Base-by-base conservation (phyloP, 2,797 vertebrate species). In the Neosilurus hyrtlii region DNA sequence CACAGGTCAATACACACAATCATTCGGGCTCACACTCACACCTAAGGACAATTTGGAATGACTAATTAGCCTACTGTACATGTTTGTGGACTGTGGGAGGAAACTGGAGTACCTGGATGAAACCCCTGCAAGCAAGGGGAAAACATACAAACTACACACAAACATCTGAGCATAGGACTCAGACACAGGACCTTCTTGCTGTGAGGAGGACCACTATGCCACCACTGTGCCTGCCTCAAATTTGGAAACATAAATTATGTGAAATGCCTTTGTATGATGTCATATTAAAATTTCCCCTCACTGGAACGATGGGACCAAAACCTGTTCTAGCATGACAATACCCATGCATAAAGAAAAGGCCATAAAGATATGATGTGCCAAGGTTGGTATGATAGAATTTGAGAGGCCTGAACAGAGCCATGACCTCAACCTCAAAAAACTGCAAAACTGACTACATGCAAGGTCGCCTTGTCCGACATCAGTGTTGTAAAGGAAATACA, bases 341-440 rank as follows among this genome's bases (percentile, higher is more conserved):
- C 15, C n/a, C 30, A 9, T 10, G 11, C 26, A n/a, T 6, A n/a
- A 22, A n/a, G 5, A 0, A 0, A n/a, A 9, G 2, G 14, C 12
- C 20, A 62, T 16, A n/a, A 37, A 76, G 12, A 62, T 6, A 76
- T 43, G 35, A 30, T 37, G 2, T 76, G 30, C 20, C 56, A 61
- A n/a, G 26, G 20, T 61, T n/a, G 3, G 14, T 24, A 0, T 59
- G 22, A 35, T 62, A 61, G 7, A 49, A 62, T 15, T 16, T 77
- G 22, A 49, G 6, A 22, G 8, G 12, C 57, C 22, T 77, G 35
- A 10, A 75, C 20, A 24, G 18, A 57, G 18, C 2, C 30, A 10
- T 57, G 26, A 74, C 16, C 16, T 35, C 9, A 57, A 59, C 54
- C 18, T 26, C 18, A 74, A 16, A 22, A 11, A 75, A 12, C 16